Percentiles rank a stretch among this genome's conserved stretches.
Conservation (phyloP, 2,888 invertebrate species). For the Apeira syringaria region DNA sequence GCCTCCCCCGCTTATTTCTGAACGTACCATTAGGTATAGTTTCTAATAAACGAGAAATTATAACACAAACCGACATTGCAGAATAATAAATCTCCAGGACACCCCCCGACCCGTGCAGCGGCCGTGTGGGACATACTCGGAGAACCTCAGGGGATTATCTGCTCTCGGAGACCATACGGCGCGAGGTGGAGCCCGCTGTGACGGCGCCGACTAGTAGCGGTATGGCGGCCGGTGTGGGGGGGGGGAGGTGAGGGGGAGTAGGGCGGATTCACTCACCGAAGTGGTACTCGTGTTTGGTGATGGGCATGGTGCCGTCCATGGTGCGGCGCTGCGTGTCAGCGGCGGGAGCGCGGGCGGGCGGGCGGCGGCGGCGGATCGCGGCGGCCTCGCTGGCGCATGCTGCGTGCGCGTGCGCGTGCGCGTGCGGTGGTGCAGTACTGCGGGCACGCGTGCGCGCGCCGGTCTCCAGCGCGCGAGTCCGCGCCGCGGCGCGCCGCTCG, state of each 20-base stretch:
- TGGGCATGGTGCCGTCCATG: conserved; percentile 48
- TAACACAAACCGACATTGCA: too few species aligned
- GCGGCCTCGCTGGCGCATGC: conserved; percentile 38
- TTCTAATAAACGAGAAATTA: too few species aligned
- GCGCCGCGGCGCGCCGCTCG: conserved; percentile 23
- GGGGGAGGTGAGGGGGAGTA: neutral
- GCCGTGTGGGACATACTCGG: too few species aligned
- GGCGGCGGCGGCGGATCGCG: conserved; percentile 40
- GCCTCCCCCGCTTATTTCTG: too few species aligned
- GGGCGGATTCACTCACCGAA: conserved; percentile 57
- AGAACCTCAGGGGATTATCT: too few species aligned
- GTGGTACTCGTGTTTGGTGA: conserved; percentile 63
- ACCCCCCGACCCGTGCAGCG: too few species aligned
- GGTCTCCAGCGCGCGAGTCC: conserved; percentile 31
- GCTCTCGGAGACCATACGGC: too few species aligned
- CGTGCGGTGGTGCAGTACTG: conserved; percentile 17
- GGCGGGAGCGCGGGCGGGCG: conserved; percentile 23
- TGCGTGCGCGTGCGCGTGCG: conserved; percentile 20
- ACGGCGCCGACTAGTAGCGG: neutral
- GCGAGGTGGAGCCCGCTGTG: neutral
- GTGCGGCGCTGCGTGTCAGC: conserved; percentile 15
- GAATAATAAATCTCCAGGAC: too few species aligned
- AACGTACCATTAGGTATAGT: too few species aligned
- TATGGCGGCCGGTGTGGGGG: neutral
- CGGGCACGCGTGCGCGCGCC: conserved; percentile 34